Base-by-base conservation (phyloP, 2,797 vertebrate species). In the Hypotaenidia okinawae region DNA sequence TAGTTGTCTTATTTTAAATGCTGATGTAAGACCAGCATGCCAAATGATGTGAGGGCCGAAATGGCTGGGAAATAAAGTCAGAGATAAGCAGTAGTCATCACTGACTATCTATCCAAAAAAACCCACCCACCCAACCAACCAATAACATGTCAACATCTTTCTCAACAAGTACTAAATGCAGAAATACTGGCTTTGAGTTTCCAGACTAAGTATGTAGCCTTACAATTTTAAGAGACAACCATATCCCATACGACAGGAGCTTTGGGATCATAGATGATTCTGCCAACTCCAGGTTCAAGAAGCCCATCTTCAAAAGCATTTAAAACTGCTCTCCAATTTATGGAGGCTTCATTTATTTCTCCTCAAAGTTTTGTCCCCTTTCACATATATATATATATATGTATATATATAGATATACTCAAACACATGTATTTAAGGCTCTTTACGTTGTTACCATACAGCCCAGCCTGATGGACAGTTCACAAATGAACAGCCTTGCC, bases 241-340 rank as follows among this genome's bases (percentile, higher is more conserved):
- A 57, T 70, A 93, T 41, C 78, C 5, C 7, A 61, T 90, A 90
- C 0, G 3, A 67, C 43, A 35, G 83, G 55, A 92, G 77, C 21
- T 95, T 89, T 77, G 85, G 85, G 91, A 41, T 90, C 95, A 70
- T 55, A 95, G 95, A 94, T 28, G 93, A 96, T 97, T 96, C 95
- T 97, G 95, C 95, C 95, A 97, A 72, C 96, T 96, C 95, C 90
- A 67, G 51, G 41, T 81, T 87, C 67, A 7, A 79, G 39, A 39
- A 89, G 35, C 73, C 77, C 10, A 0, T 10, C n/a, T 49, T 49
- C 51, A 49, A 76, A 80, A 57, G 57, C 6, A 2, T 27, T 49
- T 22, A 37, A 16, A 63, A 19, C 55, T 12, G 5, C 52, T 33
- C 59, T 37, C 59, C 63, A 86, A 79, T 87, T 69, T 33, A 19